Evolutionary conservation across 2,888 invertebrate genomes (phyloP), one percentile per base, ranked within the genome.

Genomic region (Alviniconcha strummeri): DNA sequence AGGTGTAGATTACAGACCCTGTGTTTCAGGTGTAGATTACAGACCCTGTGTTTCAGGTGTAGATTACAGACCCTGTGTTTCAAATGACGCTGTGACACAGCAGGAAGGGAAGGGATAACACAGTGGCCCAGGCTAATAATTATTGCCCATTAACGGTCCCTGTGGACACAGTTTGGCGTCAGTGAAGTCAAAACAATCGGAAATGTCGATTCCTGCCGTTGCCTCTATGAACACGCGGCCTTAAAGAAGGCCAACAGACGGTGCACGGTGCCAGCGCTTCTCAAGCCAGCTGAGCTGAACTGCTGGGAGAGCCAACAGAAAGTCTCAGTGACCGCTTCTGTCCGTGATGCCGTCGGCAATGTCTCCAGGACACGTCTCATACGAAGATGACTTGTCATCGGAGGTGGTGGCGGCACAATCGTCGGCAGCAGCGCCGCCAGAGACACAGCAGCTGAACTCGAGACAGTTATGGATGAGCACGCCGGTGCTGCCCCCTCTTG

Each of bases 401-500:
- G 13, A 6, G 69, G 69, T 17, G 69, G 6, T 17, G n/a, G 17
- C n/a, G 69, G 13, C 69, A 60, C 60, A 17, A 17, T 69, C 15
- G 69, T 69, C 17, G 69, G 69, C 6, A 17, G 13, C n/a, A 7
- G 13, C 69, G n/a, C 17, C 17, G 69, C 6, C 6, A 13, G 69
- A 6, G n/a, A 69, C 69, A 4, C 69, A 69, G n/a, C 69, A 69
- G 69, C 69, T 52, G 15, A 55, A 55, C n/a, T 80, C 80, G 55
- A 74, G 55, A 69, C 52, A 57, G 56, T 80, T 74, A 15, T 75
- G 83, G 69, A 80, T 74, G 7, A 83, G 64, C 15, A 60, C 36
- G n/a, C 80, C 60, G 67, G 67, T 71, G 56, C 71, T 75, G 64
- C 64, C 67, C 55, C 74, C 80, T 19, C 69, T 56, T 11, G 74